Conservation (phyloP, 2,888 invertebrate genomes). For the Drosophila mimica region DNA sequence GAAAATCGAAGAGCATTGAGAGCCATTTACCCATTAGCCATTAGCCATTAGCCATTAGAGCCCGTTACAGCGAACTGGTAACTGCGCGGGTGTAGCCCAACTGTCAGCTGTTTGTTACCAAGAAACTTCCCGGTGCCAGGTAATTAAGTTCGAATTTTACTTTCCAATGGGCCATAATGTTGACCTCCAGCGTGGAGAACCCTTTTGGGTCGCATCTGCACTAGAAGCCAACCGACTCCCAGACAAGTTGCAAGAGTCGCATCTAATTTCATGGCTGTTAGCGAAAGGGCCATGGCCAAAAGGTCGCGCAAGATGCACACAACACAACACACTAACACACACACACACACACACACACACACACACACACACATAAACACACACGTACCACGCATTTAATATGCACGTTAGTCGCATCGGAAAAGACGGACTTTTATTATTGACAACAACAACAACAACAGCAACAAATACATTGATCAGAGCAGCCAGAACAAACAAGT, state of each 20-base stretch:
- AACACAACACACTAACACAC: conserved; percentile 20
- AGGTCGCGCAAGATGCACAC: conserved; percentile 72
- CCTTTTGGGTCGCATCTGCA: conserved; percentile 71
- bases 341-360: conserved; percentile 24
- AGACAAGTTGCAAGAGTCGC: conserved; percentile 59
- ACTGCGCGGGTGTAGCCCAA: conserved; percentile 76
- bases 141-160: conserved; percentile 76
- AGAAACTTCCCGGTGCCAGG: conserved; percentile 65
- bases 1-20: conserved; percentile 76
- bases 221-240: conserved; percentile 37
- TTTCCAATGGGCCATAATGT: conserved; percentile 68
- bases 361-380: conserved; percentile 14
- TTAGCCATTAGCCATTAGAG: conserved; percentile 53
- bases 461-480: conserved; percentile 33
- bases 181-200: conserved; percentile 60
- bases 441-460: conserved; percentile 59
- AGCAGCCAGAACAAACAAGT: conserved; percentile 35
- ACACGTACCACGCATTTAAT: conserved; percentile 59
- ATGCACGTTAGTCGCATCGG: conserved; percentile 56
- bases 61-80: conserved; percentile 18
- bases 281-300: conserved; percentile 72
- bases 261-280: conserved; percentile 80
- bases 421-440: conserved; percentile 66
- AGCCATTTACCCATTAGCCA: conserved; percentile 53
- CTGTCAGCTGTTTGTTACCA: conserved; percentile 75